A percentile compares a stretch with the other conserved stretches of the same genome.
Evolutionary conservation across 1,140 invertebrate genomes (phyloP).

Genomic region (Octopus bimaculoides): DNA sequence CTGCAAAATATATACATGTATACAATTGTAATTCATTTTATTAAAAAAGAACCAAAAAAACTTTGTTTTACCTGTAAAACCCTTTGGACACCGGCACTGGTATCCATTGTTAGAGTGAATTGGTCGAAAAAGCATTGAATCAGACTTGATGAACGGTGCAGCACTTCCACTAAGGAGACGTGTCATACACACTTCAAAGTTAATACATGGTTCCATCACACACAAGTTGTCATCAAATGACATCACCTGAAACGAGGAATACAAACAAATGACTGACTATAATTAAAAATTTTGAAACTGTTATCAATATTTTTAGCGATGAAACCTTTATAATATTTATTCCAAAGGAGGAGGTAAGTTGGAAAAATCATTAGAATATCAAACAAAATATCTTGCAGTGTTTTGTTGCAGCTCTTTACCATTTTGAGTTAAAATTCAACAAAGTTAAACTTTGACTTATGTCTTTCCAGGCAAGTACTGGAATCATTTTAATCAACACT

Average conservation of each 20-base stretch:
- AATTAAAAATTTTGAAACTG: no score
- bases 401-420: no score
- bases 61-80: slow-evolving; percentile 59
- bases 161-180: slow-evolving; percentile 92
- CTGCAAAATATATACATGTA: no score
- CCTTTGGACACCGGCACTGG: slow-evolving; percentile 78
- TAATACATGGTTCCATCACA: slow-evolving; percentile 91
- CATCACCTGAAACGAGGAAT: slow-evolving; percentile 66
- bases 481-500: no score
- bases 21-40: not conserved
- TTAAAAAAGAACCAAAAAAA: slow-evolving; percentile 4
- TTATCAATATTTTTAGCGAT: no score
- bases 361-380: no score
- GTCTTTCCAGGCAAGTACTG: no score
- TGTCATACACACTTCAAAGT: slow-evolving; percentile 90
- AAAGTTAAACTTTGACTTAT: no score
- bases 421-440: no score
- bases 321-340: no score
- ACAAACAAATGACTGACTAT: not conserved
- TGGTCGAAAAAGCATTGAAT: slow-evolving; percentile 87
- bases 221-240: slow-evolving; percentile 98
- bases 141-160: slow-evolving; percentile 81
- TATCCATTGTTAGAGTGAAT: slow-evolving; percentile 95
- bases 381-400: no score
- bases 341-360: no score